A percentile compares a stretch with the other conserved stretches of the same genome.
These are phyloP conservation scores for Spodoptera frugiperda DNA, from an alignment of 1,140 invertebrate genomes.

Conservation along the genomic window DNA sequence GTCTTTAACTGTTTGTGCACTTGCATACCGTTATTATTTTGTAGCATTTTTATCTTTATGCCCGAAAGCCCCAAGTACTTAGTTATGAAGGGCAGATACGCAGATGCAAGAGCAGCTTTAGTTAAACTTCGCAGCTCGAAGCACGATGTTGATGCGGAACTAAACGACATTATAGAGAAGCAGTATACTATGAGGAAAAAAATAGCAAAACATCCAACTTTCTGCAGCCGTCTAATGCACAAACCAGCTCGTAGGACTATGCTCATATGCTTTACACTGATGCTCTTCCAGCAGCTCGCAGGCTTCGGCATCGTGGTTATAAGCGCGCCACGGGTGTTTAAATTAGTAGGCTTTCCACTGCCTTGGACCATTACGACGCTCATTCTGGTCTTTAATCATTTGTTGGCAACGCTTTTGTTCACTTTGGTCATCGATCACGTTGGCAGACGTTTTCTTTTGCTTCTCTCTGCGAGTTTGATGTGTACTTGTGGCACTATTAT, in stretches of 20 bases:
- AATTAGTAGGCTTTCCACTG: conserved; percentile 87
- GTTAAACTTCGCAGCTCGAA: conserved; percentile 88
- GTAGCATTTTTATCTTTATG: conserved; percentile 90
- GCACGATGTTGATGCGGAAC: conserved; percentile 88
- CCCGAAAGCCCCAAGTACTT: conserved; percentile 91
- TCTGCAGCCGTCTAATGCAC: conserved; percentile 86
- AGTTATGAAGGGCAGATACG: conserved; percentile 87
- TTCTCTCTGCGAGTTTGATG: conserved; percentile 89
- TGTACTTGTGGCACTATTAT: conserved; percentile 87
- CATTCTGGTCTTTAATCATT: conserved; percentile 92
- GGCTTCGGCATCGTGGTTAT: conserved; percentile 96
- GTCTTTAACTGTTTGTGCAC: conserved; percentile 89
- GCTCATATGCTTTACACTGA: conserved; percentile 91
- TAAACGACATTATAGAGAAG: conserved; percentile 87
- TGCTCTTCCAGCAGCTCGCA: conserved; percentile 95
- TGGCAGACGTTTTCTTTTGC: conserved; percentile 90
- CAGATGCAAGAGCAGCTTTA: conserved; percentile 88
- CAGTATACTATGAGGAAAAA: conserved; percentile 83
- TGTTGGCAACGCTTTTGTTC: conserved; percentile 90
- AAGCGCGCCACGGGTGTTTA: conserved; percentile 91
- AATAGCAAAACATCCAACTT: conserved; percentile 81
- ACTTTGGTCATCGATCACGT: conserved; percentile 91
- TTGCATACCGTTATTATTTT: conserved; percentile 89
- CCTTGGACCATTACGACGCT: conserved; percentile 88
- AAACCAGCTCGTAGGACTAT: conserved; percentile 89